Evolutionary conservation across 2,888 invertebrate species (phyloP), one percentile per base, ranked within the genome.

Genomic region (Eristalis intricaria): DNA sequence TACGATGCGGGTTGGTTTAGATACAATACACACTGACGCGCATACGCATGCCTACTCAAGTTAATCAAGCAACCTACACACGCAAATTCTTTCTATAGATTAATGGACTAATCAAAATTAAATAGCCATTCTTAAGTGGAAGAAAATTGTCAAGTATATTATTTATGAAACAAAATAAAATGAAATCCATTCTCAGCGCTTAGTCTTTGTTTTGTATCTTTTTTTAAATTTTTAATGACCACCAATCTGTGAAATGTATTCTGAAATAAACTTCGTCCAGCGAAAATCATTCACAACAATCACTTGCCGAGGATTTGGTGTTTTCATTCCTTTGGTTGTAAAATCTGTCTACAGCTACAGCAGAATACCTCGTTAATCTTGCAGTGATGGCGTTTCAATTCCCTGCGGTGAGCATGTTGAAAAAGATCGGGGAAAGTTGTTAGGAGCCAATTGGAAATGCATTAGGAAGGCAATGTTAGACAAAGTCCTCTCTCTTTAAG

Each of bases 41-140:
- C 19, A 8, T 8, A n/a, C 7, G 50, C 50, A n/a, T n/a, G 50
- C 50, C 50, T 50, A 50, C 50, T 50, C 50, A 50, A 50, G 50
- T 50, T 50, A 50, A 50, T 50, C 50, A 50, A 50, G 19, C 19
- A 7, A 50, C 50, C 19, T 8, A 50, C 50, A 50, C 50, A 19
- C 50, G 50, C 50, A 50, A 19, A 50, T 19, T 50, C 19, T 50
- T 50, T 50, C 50, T 19, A 19, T 50, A 50, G 50, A 50, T 50
- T 50, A 50, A 50, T 50, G 50, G 50, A 50, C 50, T 50, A 50
- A 50, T 50, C 50, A 50, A 50, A 50, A n/a, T 50, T 50, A 50
- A 50, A 50, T n/a, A 50, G 50, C 19, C 50, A 19, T 50, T 50
- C 50, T 19, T 50, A 50, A 50, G 50, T 50, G 50, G 19, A 50